Evolutionary conservation across 2,888 invertebrate genomes (phyloP), one percentile per base, ranked within the genome.

Genomic region (Balanococcus diminutus): DNA sequence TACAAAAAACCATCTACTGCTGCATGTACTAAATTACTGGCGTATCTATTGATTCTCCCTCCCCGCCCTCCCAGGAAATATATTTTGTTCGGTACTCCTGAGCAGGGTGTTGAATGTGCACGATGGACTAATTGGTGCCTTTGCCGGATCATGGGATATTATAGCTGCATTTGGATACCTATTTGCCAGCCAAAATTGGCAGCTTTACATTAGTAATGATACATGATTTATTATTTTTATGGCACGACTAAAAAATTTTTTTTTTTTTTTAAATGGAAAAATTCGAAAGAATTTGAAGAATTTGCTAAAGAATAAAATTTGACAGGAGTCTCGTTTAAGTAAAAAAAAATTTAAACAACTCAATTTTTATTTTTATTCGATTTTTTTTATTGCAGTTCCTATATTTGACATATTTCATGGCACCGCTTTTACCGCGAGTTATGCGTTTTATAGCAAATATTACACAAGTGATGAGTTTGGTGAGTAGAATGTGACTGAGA

Each of bases 111-210:
- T 88, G 42, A 87, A 88, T 72, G 86, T 88, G 32, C 87, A 88
- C 22, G 88, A 88, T 82, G 87, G 88, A 19, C 84, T 88, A 79
- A 87, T 88, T 72, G 88, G 88, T 46, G 86, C 86, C 8, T 86
- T 88, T 19, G 88, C 88, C 0, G 87, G 87, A 22, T 67, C 56
- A 4, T 88, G 87, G 25, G 86, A 87, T 19, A 87, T 87, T 3
- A 11, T 87, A 0, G 86, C 87, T 1, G 87, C 86, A 8, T 11
- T 86, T 8, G 87, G 87, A 75, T 87, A 87, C 56, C 86, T 87
- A 22, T 87, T 87, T 5, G 87, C 84, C 9, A 51, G 79, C 3
- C 36, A 86, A 67, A 67, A 86, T 9, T 88, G 87, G 87, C 87
- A 88, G 42, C 39, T 87, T 22, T 88, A 86, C 42, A 22, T 87